Evolutionary conservation across 1,140 invertebrate species (phyloP).

Genomic region (Lamellibrachia luymesi): DNA sequence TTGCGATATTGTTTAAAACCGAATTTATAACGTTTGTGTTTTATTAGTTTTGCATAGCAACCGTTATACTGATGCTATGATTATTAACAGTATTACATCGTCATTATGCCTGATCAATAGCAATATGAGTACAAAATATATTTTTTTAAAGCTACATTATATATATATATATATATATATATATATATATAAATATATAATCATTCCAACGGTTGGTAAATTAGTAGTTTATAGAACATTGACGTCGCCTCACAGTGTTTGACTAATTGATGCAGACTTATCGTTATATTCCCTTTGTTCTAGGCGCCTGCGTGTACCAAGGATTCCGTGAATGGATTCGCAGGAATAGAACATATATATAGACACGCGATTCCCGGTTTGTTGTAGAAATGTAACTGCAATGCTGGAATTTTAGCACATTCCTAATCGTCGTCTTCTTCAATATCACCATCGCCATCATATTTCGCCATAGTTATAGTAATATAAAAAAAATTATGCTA

Average conservation of each 20-base stretch:
- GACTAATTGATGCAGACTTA: background rate
- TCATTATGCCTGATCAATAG: no score
- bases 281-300: conserved; percentile 25
- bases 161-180: no score
- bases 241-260: background rate
- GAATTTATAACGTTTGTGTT: no score
- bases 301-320: conserved; percentile 40
- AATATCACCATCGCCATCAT: background rate
- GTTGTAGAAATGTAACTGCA: background rate
- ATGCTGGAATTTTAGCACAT: background rate
- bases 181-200: no score
- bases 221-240: no score
- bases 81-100: no score
- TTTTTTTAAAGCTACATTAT: no score
- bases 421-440: background rate
- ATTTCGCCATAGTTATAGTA: background rate
- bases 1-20: no score
- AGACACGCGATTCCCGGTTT: conserved; percentile 24
- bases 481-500: background rate
- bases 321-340: conserved; percentile 45
- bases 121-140: no score
- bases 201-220: no score
- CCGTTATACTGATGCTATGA: no score
- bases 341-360: conserved; percentile 42
- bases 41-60: no score